phyloP scores from a whole-genome alignment of 1,140 invertebrate genomes.

The Drosophila melanica region DNA sequence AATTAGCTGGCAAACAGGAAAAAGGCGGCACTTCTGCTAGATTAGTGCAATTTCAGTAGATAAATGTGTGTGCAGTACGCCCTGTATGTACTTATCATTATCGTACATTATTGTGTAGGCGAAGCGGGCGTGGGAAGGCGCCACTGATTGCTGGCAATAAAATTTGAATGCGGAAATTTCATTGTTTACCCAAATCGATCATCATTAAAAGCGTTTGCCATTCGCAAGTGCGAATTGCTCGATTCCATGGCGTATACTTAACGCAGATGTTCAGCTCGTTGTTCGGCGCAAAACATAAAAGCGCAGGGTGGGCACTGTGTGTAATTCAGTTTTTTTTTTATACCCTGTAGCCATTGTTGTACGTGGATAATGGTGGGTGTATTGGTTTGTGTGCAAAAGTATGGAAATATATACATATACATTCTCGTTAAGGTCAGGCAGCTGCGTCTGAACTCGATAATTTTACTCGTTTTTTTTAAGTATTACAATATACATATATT shows the following conservation, averaged over 20 bases:
- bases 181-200: constrained; percentile 81
- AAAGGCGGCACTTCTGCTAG: constrained; percentile 58
- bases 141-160: constrained; percentile 75
- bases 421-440: too few species aligned
- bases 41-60: constrained; percentile 63
- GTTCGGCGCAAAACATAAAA: constrained; percentile 3
- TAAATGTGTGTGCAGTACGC: constrained; percentile 30
- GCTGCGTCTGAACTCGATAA: too few species aligned
- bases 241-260: constrained; percentile 74
- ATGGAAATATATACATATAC: too few species aligned
- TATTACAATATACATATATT: too few species aligned
- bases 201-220: constrained; percentile 76
- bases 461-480: too few species aligned
- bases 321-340: constrained; percentile 64
- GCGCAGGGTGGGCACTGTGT: constrained; percentile 51
- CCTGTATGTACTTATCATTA: constrained; percentile 27
- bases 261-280: constrained; percentile 14
- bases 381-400: too few species aligned
- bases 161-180: constrained; percentile 80
- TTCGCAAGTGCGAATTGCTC: constrained; percentile 73
- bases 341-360: too few species aligned
- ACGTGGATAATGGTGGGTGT: too few species aligned
- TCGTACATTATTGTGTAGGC: constrained; percentile 4
- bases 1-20: constrained; percentile 63
- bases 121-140: constrained; percentile 46